Evolutionary conservation across 2,888 invertebrate genomes (phyloP).

Genomic region (Rugalucina vietnamica): DNA sequence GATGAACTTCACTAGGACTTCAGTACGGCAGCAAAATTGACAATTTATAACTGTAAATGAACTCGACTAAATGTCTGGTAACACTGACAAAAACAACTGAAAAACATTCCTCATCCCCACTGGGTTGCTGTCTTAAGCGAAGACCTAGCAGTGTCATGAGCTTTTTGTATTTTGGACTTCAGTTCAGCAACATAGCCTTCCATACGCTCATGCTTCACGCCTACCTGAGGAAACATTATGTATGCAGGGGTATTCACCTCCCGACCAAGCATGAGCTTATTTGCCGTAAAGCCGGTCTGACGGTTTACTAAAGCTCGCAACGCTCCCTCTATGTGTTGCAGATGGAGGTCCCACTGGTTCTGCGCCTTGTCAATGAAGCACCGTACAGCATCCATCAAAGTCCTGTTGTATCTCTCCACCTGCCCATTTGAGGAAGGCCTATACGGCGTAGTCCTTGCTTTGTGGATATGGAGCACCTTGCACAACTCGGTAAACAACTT

Average conservation of each 20-base stretch:
- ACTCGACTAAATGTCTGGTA: no score
- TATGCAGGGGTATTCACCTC: slow-evolving; percentile 20
- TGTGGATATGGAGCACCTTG: slow-evolving; percentile 25
- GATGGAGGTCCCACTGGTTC: slow-evolving; percentile 21
- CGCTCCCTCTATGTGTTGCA: slow-evolving; percentile 31
- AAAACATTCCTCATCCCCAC: no score
- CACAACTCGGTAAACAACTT: slow-evolving; percentile 21
- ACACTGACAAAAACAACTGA: no score
- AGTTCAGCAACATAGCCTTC: not conserved
- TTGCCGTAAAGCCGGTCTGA: slow-evolving; percentile 30
- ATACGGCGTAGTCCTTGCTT: slow-evolving; percentile 33
- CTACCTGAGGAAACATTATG: not conserved
- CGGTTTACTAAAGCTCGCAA: slow-evolving; percentile 27
- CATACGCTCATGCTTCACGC: not conserved
- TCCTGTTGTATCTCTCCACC: slow-evolving; percentile 21
- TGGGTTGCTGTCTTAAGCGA: slow-evolving; percentile 7
- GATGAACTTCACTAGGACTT: no score
- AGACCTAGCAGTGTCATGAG: slow-evolving; percentile 19
- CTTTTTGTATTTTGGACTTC: not conserved
- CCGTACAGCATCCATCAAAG: slow-evolving; percentile 23
- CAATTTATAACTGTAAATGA: no score
- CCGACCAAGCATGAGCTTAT: slow-evolving; percentile 19
- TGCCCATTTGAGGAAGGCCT: slow-evolving; percentile 28
- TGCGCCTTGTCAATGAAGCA: slow-evolving; percentile 25
- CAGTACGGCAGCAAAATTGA: no score